Evolutionary conservation across 2,797 vertebrate species (phyloP).

Genomic region (Crenichthys baileyi): DNA sequence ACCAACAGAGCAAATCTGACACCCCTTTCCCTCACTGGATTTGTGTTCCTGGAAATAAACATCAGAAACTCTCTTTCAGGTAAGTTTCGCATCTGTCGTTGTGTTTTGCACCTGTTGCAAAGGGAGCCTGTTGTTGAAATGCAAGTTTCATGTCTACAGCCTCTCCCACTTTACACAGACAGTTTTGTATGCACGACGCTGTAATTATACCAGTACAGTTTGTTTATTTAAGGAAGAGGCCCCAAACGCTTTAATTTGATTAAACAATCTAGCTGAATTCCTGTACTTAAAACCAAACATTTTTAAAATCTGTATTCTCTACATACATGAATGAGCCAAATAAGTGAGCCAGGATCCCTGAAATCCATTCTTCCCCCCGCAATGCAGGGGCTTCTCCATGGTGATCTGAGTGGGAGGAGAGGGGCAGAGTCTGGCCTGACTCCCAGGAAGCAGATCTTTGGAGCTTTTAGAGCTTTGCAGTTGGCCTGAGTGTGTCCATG

Average conservation of each 20-base stretch:
- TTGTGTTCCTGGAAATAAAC: background rate
- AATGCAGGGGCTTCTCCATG: conserved; percentile 75
- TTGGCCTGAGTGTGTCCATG: conserved; percentile 48
- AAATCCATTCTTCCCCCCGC: conserved; percentile 63
- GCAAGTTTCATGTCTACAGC: conserved; percentile 15
- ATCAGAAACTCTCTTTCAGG: conserved; percentile 15
- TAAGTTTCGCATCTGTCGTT: conserved; percentile 40
- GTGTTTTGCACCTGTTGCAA: conserved; percentile 64
- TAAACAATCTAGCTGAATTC: background rate
- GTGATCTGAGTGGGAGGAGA: conserved; percentile 55
- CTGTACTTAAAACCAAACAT: conserved; percentile 4
- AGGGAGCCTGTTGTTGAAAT: conserved; percentile 18
- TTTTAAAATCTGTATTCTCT: background rate
- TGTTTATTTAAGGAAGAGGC: background rate
- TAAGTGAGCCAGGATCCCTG: conserved; percentile 73
- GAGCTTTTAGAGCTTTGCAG: conserved; percentile 53
- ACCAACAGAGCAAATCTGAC: background rate
- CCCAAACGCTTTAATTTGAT: background rate
- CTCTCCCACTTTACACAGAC: conserved; percentile 15
- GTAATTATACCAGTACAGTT: conserved; percentile 32
- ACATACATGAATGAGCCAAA: conserved; percentile 48
- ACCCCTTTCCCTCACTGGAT: conserved; percentile 15
- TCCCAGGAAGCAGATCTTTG: conserved; percentile 61
- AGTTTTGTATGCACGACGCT: conserved; percentile 10
- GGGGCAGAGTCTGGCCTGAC: conserved; percentile 47